Percentiles rank a stretch among this genome's conserved stretches.
These are phyloP conservation scores for Polyergus mexicanus DNA, from an alignment of 1,140 invertebrate genomes.

Conservation along the genomic window DNA sequence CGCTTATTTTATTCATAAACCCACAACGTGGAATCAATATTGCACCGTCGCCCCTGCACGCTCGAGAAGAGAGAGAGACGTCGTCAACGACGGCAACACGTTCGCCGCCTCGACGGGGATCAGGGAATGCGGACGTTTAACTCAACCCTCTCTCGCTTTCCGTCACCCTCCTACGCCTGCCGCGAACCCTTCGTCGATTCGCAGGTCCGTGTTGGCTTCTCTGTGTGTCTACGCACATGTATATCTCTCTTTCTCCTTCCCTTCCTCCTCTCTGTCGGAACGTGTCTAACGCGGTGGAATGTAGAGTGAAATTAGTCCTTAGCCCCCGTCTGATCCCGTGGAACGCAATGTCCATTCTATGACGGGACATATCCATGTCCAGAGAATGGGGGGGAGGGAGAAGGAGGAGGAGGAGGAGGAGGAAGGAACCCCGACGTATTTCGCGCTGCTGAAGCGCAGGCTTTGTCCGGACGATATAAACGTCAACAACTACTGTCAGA, in stretches of 20 bases:
- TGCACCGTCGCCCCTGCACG: slow-evolving; percentile 54
- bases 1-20: slow-evolving; percentile 81
- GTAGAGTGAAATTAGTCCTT: slow-evolving; percentile 76
- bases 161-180: neutral
- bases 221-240: neutral
- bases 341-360: slow-evolving; percentile 69
- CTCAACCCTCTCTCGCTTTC: slow-evolving; percentile 52
- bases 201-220: slow-evolving; percentile 23
- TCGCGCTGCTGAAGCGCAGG: slow-evolving; percentile 53
- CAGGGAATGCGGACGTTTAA: slow-evolving; percentile 73
- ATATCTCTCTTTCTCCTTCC: neutral
- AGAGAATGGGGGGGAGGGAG: neutral
- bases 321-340: slow-evolving; percentile 67
- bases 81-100: slow-evolving; percentile 67
- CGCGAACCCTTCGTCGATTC: slow-evolving; percentile 16
- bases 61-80: slow-evolving; percentile 54
- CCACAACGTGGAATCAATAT: slow-evolving; percentile 78
- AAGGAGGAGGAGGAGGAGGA: neutral
- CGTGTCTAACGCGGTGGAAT: slow-evolving; percentile 70
- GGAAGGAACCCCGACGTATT: slow-evolving; percentile 52
- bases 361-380: slow-evolving; percentile 60
- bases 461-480: slow-evolving; percentile 69
- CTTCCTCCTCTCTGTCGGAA: slow-evolving; percentile 41
- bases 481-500: slow-evolving; percentile 44
- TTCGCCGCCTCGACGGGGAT: slow-evolving; percentile 62